Evolutionary conservation across 1,140 invertebrate species (phyloP).

Genomic region (Globodera rostochiensis): DNA sequence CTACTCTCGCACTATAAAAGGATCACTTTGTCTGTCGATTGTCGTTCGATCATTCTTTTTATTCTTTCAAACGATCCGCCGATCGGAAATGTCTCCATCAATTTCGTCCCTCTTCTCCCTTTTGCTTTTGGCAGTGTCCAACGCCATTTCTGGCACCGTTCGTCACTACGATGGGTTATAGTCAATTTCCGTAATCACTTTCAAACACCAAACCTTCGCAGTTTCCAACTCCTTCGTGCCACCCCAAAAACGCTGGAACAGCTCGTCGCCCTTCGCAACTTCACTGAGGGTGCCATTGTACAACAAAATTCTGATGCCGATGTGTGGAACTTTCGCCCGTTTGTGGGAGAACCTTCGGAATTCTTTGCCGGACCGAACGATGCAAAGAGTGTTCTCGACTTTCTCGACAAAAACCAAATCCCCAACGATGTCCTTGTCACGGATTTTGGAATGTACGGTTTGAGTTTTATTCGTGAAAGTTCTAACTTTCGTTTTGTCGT

Average conservation of each 20-base stretch:
- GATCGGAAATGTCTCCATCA: neutral
- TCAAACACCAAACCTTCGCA: neutral
- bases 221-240: constrained; percentile 21
- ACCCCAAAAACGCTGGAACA: constrained; percentile 1
- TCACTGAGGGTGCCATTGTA: neutral
- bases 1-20: neutral
- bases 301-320: constrained; percentile 2
- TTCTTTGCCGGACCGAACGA: constrained; percentile 15
- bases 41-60: neutral
- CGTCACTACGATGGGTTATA: neutral
- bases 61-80: neutral
- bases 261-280: constrained; percentile 18
- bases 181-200: neutral
- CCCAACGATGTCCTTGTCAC: constrained; percentile 3
- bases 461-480: neutral
- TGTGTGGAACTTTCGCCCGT: constrained; percentile 19
- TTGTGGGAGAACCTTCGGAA: constrained; percentile 15
- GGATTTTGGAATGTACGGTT: constrained; percentile 15
- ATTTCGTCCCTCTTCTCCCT: neutral
- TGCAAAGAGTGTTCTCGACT: constrained; percentile 1
- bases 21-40: neutral
- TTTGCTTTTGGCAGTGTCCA: neutral
- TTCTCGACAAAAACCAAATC: constrained; percentile 14
- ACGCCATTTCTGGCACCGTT: neutral
- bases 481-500: neutral